Conservation (phyloP, 92 coral and sea anemone genomes). For the Chrysogorgia sp. region DNA sequence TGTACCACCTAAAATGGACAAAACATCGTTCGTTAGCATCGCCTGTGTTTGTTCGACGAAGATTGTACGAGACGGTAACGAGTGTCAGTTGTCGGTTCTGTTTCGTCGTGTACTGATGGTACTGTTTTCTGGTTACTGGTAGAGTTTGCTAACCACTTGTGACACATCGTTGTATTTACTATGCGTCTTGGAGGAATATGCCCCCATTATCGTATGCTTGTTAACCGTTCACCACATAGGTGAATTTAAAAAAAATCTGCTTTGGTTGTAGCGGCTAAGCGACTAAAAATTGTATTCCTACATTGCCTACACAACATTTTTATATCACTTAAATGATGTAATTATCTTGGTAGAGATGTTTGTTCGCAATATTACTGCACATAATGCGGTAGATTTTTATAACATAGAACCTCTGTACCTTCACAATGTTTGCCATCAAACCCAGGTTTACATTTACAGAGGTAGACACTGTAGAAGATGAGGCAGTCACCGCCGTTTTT, state of each 20-base stretch:
- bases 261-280: no score
- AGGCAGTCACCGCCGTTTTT: conserved; percentile 83
- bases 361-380: no score
- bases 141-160: background rate
- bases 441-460: conserved; percentile 86
- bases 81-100: background rate
- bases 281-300: no score
- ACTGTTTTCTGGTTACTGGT: background rate
- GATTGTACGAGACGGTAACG: background rate
- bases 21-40: background rate
- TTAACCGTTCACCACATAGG: no score
- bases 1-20: background rate
- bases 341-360: no score
- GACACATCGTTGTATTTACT: no score
- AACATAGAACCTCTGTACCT: conserved; percentile 49
- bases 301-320: no score
- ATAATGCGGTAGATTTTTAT: background rate
- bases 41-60: background rate
- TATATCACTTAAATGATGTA: no score
- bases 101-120: background rate
- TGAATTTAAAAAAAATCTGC: no score
- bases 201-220: no score
- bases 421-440: conserved; percentile 91
- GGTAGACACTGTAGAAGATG: conserved; percentile 93
- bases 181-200: no score